These are phyloP conservation scores for Taxidea taxus DNA, from an alignment of 2,113 vertebrate species.

Conservation along the genomic window DNA sequence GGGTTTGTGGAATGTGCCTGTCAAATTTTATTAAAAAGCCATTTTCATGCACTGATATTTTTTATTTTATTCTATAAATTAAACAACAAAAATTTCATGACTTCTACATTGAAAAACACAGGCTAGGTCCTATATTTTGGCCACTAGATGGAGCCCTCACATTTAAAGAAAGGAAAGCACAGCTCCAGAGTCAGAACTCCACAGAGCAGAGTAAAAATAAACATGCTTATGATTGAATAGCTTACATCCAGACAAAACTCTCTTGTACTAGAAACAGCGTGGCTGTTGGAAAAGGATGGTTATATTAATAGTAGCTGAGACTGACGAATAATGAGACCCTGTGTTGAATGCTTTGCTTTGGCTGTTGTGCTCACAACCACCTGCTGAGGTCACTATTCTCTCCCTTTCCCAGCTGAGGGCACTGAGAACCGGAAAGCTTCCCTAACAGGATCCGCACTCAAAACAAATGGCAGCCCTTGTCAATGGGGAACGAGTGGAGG, in stretches of 20 bases:
- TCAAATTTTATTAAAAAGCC: neutral
- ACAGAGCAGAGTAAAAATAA: constrained; percentile 15
- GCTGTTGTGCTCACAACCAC: neutral
- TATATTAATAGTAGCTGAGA: neutral
- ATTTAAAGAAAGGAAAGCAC: constrained; percentile 22
- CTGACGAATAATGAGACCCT: neutral
- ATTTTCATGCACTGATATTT: neutral
- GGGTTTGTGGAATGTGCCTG: neutral
- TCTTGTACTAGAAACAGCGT: neutral
- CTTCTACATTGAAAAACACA: neutral
- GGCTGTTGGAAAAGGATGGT: neutral
- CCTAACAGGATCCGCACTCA: neutral
- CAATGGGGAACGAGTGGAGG: neutral
- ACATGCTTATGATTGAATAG: neutral
- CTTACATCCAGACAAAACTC: neutral
- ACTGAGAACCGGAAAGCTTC: neutral
- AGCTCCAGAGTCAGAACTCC: neutral
- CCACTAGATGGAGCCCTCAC: constrained; percentile 60
- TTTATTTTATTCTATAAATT: neutral
- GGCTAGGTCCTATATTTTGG: neutral
- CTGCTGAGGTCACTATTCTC: neutral
- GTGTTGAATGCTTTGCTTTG: neutral
- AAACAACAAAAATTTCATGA: neutral
- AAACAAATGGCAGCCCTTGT: neutral
- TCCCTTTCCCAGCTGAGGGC: neutral